Base-by-base conservation (phyloP, 2,888 invertebrate genomes). In the Pammene fasciana region DNA sequence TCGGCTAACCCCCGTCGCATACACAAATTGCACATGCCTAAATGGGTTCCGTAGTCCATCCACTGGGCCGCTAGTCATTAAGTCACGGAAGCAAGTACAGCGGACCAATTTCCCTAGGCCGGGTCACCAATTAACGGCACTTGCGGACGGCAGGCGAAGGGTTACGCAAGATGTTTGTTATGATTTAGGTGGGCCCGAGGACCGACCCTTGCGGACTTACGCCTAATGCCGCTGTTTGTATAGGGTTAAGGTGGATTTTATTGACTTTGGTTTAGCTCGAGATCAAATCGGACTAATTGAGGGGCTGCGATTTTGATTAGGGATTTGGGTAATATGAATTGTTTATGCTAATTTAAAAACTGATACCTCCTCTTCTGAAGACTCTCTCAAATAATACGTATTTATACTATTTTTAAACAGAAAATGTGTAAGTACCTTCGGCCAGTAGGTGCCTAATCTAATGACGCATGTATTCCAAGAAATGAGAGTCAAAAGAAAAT, bases 51-150 rank as follows among this genome's bases (percentile, higher is more conserved):
- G 85, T 80, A 86, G 90, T 87, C 89, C 91, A 85, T 89, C 90
- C 86, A 88, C 89, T 85, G 88, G 89, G 84, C 86, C 83, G 84
- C 85, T 83, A 90, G 92, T 92, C 91, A 89, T 91, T 90, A 91
- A 90, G 85, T 89, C 86, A 79, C 92, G 92, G 92, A 92, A 90
- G 89, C 87, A 82, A 87, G 87, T 87, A 88, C 89, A 89, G 90
- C 88, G 86, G 86, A 86, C 90, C 90, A 90, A 91, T 91, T 91
- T 90, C 90, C 90, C 85, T 79, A 68, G 79, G 85, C 86, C 87
- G 86, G 88, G 85, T 68, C 86, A 87, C 87, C 90, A 91, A 91
- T 92, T 92, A 91, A 89, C 88, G 82, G 82, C 88, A 87, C 88
- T 88, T 86, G 88, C 80, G 80, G 80, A 72, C 85, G 82, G 83